phyloP scores from a whole-genome alignment of 2,797 vertebrate species.

The Rhynchotus rufescens region DNA sequence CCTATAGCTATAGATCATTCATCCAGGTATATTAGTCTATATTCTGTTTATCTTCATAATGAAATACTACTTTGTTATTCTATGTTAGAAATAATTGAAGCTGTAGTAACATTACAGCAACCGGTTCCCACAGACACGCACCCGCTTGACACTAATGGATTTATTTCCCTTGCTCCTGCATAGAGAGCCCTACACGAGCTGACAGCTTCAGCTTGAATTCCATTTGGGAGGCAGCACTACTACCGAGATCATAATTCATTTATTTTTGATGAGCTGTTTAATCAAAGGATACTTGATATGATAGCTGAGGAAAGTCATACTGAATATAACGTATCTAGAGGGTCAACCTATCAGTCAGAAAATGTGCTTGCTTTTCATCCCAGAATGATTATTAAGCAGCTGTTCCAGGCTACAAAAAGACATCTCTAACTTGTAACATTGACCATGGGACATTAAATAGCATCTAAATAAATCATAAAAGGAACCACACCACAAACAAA shows the following conservation, averaged over 20 bases:
- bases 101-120: background rate
- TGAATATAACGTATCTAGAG: background rate
- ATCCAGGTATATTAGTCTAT: background rate
- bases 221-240: background rate
- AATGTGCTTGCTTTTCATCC: background rate
- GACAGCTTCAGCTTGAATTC: background rate
- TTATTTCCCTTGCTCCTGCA: background rate
- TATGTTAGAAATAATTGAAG: background rate
- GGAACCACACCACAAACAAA: background rate
- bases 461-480: background rate
- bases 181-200: background rate
- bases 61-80: background rate
- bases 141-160: background rate
- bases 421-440: background rate
- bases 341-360: background rate
- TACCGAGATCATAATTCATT: background rate
- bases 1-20: background rate
- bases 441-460: background rate
- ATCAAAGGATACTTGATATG: background rate
- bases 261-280: constrained; percentile 13
- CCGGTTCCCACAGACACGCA: background rate
- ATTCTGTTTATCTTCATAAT: background rate
- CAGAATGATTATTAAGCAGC: background rate
- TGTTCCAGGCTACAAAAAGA: background rate
- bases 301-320: background rate